Evolutionary conservation across 2,888 invertebrate species (phyloP).

Genomic region (Polyommatus iphigenia): DNA sequence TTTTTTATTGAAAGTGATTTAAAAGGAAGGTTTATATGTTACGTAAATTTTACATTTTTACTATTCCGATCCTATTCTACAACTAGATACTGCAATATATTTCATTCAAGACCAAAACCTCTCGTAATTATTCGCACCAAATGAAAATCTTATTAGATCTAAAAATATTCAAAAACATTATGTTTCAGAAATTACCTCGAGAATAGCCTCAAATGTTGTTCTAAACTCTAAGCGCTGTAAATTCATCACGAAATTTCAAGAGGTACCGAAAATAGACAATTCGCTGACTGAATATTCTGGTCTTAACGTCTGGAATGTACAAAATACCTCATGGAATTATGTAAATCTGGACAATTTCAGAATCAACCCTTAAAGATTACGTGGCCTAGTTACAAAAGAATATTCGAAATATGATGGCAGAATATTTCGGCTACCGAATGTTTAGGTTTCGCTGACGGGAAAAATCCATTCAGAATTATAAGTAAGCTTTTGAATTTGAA

Average conservation of each 20-base stretch:
- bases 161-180: no score
- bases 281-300: not conserved
- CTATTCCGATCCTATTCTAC: no score
- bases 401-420: not conserved
- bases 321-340: constrained; percentile 6
- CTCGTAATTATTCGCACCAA: no score
- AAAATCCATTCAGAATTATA: not conserved
- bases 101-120: no score
- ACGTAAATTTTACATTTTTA: no score
- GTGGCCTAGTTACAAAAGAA: not conserved
- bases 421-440: not conserved
- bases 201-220: no score
- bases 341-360: not conserved
- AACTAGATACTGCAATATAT: no score
- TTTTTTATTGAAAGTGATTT: no score
- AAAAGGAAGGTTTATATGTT: no score
- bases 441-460: not conserved
- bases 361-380: not conserved
- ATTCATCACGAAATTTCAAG: not conserved
- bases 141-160: no score
- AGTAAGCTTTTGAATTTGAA: not conserved
- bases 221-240: not conserved
- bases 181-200: no score
- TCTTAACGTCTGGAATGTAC: not conserved
- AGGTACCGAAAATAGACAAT: not conserved